phyloP scores from a whole-genome alignment of 2,113 vertebrate species.

The Burhinus oedicnemus region DNA sequence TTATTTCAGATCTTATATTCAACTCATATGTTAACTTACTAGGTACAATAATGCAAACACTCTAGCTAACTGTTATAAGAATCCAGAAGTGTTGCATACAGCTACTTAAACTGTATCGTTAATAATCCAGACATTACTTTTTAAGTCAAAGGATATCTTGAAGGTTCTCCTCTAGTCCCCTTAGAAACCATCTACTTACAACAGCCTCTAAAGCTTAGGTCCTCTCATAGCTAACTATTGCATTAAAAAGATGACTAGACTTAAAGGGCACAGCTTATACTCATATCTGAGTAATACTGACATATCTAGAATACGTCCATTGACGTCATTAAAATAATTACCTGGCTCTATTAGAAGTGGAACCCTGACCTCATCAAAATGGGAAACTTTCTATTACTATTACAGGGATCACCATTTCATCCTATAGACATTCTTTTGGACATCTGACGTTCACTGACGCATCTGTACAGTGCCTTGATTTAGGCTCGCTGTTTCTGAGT shows the following conservation, averaged over 20 bases:
- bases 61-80: not conserved
- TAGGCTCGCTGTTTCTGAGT: not conserved
- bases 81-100: not conserved
- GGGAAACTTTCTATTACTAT: not conserved
- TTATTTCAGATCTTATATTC: not conserved
- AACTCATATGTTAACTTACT: not conserved
- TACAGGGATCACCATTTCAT: not conserved
- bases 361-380: not conserved
- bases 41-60: not conserved
- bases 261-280: not conserved
- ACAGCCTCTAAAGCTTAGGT: not conserved
- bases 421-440: not conserved
- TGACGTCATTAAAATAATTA: not conserved
- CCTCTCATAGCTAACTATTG: not conserved
- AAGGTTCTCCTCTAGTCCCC: not conserved
- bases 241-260: not conserved
- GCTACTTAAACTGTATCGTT: not conserved
- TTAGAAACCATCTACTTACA: not conserved
- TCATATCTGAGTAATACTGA: not conserved
- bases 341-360: not conserved
- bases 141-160: not conserved
- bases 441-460: rapidly evolving
- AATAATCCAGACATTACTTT: not conserved
- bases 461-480: not conserved
- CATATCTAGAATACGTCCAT: not conserved